Conservation (phyloP, 35 echinoderm and acorn worm genomes). For the Ptychodera flava region DNA sequence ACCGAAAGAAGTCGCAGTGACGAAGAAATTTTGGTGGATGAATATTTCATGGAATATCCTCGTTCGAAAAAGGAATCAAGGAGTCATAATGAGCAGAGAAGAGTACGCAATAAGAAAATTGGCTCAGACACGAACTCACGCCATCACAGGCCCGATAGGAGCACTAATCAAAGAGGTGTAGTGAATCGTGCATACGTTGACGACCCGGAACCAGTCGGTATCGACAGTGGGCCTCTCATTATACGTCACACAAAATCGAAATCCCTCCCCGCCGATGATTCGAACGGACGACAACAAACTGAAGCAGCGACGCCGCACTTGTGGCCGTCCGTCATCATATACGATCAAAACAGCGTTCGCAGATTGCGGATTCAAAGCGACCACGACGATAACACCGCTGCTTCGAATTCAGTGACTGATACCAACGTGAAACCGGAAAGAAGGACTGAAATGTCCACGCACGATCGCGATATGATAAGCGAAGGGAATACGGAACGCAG, state of each 20-base stretch:
- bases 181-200: background rate
- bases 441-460: too few relatives aligned
- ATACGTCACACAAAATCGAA: background rate
- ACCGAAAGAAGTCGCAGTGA: too few relatives aligned
- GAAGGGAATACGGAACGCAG: background rate
- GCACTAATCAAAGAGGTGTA: too few relatives aligned
- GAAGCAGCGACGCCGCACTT: background rate
- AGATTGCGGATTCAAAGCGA: background rate
- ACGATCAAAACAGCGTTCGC: background rate
- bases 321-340: background rate
- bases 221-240: background rate
- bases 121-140: too few relatives aligned
- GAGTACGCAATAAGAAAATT: too few relatives aligned
- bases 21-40: too few relatives aligned
- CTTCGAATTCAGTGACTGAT: background rate
- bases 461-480: too few relatives aligned
- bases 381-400: background rate
- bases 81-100: too few relatives aligned
- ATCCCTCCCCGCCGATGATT: background rate
- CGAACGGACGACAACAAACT: background rate
- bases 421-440: background rate
- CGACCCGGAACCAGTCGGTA: background rate
- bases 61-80: too few relatives aligned
- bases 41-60: too few relatives aligned
- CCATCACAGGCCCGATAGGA: too few relatives aligned